Conservation (phyloP, 2,113 vertebrate species). For the Pomatostomus ruficeps region DNA sequence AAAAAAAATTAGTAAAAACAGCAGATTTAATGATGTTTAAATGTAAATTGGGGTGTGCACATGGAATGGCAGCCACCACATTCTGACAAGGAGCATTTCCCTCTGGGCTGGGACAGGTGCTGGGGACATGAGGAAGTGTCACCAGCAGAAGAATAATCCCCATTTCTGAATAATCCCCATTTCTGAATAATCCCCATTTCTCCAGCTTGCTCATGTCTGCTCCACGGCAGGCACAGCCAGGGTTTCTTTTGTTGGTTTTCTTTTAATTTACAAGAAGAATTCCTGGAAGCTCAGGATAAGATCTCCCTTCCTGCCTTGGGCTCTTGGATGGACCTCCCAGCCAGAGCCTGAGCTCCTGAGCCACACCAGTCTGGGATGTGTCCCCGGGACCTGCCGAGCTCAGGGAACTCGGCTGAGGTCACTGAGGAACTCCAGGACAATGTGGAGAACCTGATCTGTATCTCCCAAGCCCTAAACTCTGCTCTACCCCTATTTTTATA, state of each 20-base stretch:
- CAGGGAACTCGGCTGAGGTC: not conserved
- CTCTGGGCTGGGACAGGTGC: not conserved
- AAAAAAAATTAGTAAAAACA: not conserved
- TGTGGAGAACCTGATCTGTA: not conserved
- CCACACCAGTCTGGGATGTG: not conserved
- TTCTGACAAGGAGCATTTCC: not conserved
- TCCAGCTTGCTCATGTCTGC: not conserved
- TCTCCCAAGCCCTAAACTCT: not conserved
- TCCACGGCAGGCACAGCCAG: not conserved
- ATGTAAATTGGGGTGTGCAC: not conserved
- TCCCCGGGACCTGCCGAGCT: not conserved
- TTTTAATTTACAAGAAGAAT: not conserved
- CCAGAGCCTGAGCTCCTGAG: not conserved
- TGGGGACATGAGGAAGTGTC: not conserved
- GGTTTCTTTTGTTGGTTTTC: not conserved
- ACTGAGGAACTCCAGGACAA: not conserved
- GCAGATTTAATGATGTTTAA: not conserved
- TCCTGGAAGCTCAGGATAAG: constrained; percentile 23
- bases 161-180: too few relatives aligned
- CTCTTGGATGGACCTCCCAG: not conserved
- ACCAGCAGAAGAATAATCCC: not conserved
- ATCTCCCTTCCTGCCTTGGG: not conserved
- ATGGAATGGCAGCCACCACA: not conserved
- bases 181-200: too few relatives aligned
- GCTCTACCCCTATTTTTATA: not conserved